These are phyloP conservation scores for Eustalomyia histrio DNA, from an alignment of 2,888 invertebrate species.

Conservation along the genomic window DNA sequence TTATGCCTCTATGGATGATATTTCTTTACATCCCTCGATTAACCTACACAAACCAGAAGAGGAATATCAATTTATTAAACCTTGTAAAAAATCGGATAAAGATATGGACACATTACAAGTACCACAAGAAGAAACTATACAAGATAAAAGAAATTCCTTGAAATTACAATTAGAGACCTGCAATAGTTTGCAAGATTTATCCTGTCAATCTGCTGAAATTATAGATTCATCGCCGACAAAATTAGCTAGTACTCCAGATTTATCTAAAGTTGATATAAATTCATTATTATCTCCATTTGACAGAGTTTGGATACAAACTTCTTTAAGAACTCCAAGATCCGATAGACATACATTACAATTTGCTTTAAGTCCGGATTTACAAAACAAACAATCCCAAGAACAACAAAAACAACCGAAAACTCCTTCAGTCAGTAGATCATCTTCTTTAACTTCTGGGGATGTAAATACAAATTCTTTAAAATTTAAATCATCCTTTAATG, in stretches of 20 bases:
- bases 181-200: constrained; percentile 50
- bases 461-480: constrained; percentile 78
- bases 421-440: constrained; percentile 39
- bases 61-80: constrained; percentile 45
- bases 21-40: constrained; percentile 80
- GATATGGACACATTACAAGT: not conserved
- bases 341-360: constrained; percentile 81
- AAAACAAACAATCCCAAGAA: constrained; percentile 3
- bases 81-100: constrained; percentile 31
- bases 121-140: not conserved
- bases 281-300: constrained; percentile 78
- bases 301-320: constrained; percentile 82
- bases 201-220: constrained; percentile 24
- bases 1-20: constrained; percentile 82
- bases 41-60: constrained; percentile 25
- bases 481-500: constrained; percentile 23
- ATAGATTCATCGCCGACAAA: constrained; percentile 37
- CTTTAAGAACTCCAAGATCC: constrained; percentile 83
- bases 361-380: constrained; percentile 25
- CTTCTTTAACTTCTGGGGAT: constrained; percentile 46
- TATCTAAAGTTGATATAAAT: constrained; percentile 77
- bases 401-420: constrained; percentile 54
- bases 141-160: constrained; percentile 16
- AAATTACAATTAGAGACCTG: constrained; percentile 54
- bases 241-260: constrained; percentile 57